Base-by-base conservation (phyloP, 2,888 invertebrate genomes). In the Danaus chrysippus region DNA sequence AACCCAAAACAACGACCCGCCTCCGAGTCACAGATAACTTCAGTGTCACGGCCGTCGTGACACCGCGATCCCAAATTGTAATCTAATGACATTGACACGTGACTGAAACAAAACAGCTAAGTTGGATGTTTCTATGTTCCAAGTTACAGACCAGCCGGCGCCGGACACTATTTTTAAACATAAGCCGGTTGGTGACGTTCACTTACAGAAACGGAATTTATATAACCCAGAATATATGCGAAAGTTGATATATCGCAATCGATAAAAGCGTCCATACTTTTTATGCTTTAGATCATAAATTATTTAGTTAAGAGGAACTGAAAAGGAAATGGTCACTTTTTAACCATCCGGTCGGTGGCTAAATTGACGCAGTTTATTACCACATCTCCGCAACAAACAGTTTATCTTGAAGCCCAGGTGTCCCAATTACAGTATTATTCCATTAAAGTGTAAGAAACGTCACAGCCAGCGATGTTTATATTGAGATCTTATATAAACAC, bases 311-410 rank as follows among this genome's bases (percentile, higher is more conserved):
- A 44, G 49, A 60, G 59, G 43, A 60, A 63, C 54, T 55, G 74
- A 68, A 56, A 56, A 84, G 85, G 85, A 85, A 84, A 81, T 81
- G 73, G 81, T 78, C 80, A 82, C 81, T 82, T 83, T 79, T 77
- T 72, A 75, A 76, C 68, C 79, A 80, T 83, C 83, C 81, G 79
- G 59, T 53, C 53, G 53, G 79, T 69, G 67, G 65, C 73, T 77
- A 81, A 84, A 83, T 84, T 83, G 82, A 79, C 74, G 78, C 73
- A 66, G 71, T 68, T 69, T 72, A 72, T 73, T 73, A 69, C 72
- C 70, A 66, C 66, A 71, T 65, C 74, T 72, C 72, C 73, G 77
- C 72, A 70, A 70, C 69, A 70, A 69, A 69, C 63, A 56, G 58
- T 54, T 61, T 54, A 55, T 41, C 42, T 59, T 61, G 49, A 46